Evolutionary conservation across 2,888 invertebrate species (phyloP), one percentile per base, ranked within the genome.

Genomic region (Glaucopsyche alexis): DNA sequence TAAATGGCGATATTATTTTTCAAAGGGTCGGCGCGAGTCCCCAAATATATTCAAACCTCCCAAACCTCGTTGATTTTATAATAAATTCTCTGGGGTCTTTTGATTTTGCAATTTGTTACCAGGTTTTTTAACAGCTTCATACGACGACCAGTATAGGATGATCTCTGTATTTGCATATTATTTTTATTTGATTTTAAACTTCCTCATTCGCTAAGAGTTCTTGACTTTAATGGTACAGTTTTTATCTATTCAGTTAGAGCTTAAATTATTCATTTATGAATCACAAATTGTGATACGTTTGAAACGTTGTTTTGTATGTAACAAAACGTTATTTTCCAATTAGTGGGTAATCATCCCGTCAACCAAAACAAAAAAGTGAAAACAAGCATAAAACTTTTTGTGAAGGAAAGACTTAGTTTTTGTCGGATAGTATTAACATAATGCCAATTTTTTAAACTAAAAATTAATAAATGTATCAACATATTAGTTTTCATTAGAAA

Each of bases 31-130:
- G 72, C 71, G 60, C 47, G 74, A 74, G 69, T 69, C 69, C 73
- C 74, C 72, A 72, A 67, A 76, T 65, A 72, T 75, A 77, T 76
- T 75, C 75, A 75, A 77, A 75, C 74, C 66, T 74, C 75, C 72
- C 74, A 76, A 76, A 75, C 55, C 67, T 49, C 75, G 74, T 74
- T 77, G 76, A 75, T 77, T 76, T 77, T 77, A 76, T 75, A 76
- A 74, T 66, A 71, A 72, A 79, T 78, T 85, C 84, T 86, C 89
- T 83, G 80, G 89, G 89, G 90, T 88, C 82, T 90, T 90, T 90
- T 89, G 88, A 90, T 90, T 90, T 89, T 82, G 86, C 90, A 91
- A 91, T 91, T 91, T 89, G 90, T 88, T 76, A 73, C 83, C 80
- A 79, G 75, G 80, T 79, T 81, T 83, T 83, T 71, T 67, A 75